Base-by-base conservation (phyloP, 2,888 invertebrate species). In the Ernsta delagoae region DNA sequence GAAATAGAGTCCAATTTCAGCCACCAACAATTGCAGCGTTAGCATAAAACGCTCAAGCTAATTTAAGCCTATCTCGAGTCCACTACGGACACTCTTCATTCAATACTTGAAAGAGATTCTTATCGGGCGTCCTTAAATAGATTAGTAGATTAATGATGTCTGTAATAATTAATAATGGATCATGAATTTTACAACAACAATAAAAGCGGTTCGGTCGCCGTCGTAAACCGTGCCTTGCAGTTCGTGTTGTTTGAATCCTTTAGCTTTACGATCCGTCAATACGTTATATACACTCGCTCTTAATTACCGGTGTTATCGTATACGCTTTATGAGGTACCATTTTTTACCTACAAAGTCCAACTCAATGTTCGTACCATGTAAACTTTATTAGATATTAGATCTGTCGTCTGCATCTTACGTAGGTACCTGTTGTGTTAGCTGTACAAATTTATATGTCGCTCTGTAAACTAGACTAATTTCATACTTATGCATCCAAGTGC, bases 31-130 rank as follows among this genome's bases (percentile, higher is more conserved):
- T 3, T 4, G 4, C 6, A 36, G 36, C 12, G 11, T 67, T 61
- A 48, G 45, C 36, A 31, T 39, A 60, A 60, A 67, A 61, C 54
- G 36, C 61, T 45, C 45, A 70, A 76, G 80, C 80, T 86, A 88
- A 89, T 91, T 90, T 90, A 91, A 90, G 90, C 90, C 92, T 92
- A 92, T 92, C 92, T 92, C 88, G 85, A 89, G 86, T 88, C 91
- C 90, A 90, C 90, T 90, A 88, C 90, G 85, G 86, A 90, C 92
- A 92, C 92, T 92, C 91, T 92, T 92, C 92, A 92, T 92, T 92
- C 92, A 92, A 92, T 92, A 90, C 92, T 91, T 93, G 92, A 93
- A 93, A 93, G 91, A 93, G 93, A 93, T 93, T 90, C 91, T 93
- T 93, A 93, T 93, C 93, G 87, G 81, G 82, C 88, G 85, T 90